phyloP scores from a whole-genome alignment of 1,140 invertebrate species.

The Drosophila funebris region DNA sequence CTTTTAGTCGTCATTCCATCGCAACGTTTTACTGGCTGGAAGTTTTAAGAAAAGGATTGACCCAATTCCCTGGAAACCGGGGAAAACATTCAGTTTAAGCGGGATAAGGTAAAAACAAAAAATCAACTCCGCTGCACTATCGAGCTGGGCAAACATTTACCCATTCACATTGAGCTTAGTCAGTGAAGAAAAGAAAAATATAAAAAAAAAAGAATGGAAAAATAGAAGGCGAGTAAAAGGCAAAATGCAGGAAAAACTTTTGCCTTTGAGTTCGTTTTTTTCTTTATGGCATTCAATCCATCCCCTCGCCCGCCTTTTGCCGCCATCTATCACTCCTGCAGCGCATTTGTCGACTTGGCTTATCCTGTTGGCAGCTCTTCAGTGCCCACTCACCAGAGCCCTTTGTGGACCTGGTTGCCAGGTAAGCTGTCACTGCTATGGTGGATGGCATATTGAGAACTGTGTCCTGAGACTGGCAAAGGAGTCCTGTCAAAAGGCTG shows the following conservation, averaged over 20 bases:
- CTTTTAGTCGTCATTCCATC: too few relatives aligned
- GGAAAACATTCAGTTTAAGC: slow-evolving; percentile 20
- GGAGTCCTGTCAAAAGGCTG: slow-evolving; percentile 49
- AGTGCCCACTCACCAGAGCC: slow-evolving; percentile 19
- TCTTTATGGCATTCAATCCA: slow-evolving; percentile 58
- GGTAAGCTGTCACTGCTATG: slow-evolving; percentile 17
- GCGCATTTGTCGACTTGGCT: slow-evolving; percentile 69
- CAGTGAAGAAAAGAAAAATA: not conserved
- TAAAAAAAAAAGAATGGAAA: too few relatives aligned
- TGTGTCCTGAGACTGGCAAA: slow-evolving; percentile 25
- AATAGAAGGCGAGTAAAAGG: too few relatives aligned
- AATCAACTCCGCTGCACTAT: not conserved
- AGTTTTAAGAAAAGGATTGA: too few relatives aligned
- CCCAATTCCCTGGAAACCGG: not conserved
- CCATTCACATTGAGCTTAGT: not conserved
- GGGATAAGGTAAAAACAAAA: not conserved
- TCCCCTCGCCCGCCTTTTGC: not conserved
- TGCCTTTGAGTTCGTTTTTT: slow-evolving; percentile 43
- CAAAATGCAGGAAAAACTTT: slow-evolving; percentile 46
- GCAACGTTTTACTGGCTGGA: too few relatives aligned
- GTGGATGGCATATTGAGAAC: slow-evolving; percentile 20
- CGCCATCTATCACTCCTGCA: slow-evolving; percentile 63
- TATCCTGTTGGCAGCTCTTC: slow-evolving; percentile 53
- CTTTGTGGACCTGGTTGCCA: slow-evolving; percentile 26
- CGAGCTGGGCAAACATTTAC: not conserved